Percentiles rank a stretch among this genome's conserved stretches.
phyloP scores from a whole-genome alignment of 2,888 invertebrate species.

The Lasioglossum zephyrum region DNA sequence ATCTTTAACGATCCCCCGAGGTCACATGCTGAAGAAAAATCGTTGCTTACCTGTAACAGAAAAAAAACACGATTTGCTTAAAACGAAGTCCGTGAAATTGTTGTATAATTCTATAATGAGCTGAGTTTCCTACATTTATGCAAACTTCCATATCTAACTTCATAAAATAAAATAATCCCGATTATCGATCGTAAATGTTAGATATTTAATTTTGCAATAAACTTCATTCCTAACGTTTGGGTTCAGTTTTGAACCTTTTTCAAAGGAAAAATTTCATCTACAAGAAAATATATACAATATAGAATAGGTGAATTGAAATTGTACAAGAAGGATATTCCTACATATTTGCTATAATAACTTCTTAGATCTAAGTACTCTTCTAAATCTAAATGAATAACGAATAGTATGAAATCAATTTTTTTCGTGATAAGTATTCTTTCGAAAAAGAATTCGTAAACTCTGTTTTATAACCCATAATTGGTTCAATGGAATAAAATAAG shows the following conservation, averaged over 20 bases:
- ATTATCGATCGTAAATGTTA: too few species aligned
- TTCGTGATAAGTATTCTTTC: neutral
- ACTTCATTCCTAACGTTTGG: too few species aligned
- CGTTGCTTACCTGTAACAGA: conserved; percentile 75
- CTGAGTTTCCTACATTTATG: neutral
- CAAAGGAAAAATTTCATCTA: too few species aligned
- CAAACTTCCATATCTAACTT: neutral
- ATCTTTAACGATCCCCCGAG: neutral
- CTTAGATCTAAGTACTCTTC: neutral
- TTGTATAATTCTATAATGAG: neutral
- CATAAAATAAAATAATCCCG: neutral
- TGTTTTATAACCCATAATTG: neutral
- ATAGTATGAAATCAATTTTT: neutral
- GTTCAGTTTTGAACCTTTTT: too few species aligned
- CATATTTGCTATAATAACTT: too few species aligned
- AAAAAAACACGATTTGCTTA: conserved; percentile 18
- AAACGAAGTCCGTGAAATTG: neutral
- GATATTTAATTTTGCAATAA: too few species aligned
- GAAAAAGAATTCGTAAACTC: neutral
- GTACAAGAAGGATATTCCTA: too few species aligned
- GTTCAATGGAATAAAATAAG: neutral
- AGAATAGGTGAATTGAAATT: too few species aligned
- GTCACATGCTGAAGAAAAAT: neutral
- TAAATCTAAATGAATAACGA: neutral
- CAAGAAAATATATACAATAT: too few species aligned